A percentile compares a stretch with the other conserved stretches of the same genome.
Conservation (phyloP, 2,797 vertebrate species). For the Rachycentron canadum region DNA sequence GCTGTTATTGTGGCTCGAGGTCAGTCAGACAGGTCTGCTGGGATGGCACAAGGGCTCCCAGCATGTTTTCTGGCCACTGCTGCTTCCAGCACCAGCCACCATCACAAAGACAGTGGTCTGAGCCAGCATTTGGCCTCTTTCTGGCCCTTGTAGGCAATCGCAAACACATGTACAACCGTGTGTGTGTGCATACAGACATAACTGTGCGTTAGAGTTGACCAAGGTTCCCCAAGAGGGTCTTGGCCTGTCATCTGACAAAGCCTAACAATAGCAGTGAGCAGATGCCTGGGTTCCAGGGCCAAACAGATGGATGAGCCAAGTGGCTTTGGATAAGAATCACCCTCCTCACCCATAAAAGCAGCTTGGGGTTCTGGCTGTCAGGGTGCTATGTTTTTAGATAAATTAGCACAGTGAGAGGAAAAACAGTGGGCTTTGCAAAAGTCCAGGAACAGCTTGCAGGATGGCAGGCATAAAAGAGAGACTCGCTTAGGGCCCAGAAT, state of each 20-base stretch:
- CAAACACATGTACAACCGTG: slow-evolving; percentile 52
- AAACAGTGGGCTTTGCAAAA: slow-evolving; percentile 77
- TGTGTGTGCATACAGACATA: slow-evolving; percentile 48
- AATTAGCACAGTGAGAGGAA: slow-evolving; percentile 82
- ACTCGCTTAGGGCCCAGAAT: slow-evolving; percentile 63
- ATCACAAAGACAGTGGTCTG: slow-evolving; percentile 78
- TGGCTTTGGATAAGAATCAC: slow-evolving; percentile 84
- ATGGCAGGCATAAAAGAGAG: slow-evolving; percentile 75
- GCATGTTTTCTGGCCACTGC: slow-evolving; percentile 68
- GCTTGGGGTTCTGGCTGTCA: slow-evolving; percentile 83
- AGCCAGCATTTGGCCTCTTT: slow-evolving; percentile 78
- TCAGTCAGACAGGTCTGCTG: slow-evolving; percentile 71
- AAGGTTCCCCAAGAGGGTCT: slow-evolving; percentile 80
- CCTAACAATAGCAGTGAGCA: slow-evolving; percentile 86
- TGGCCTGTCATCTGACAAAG: slow-evolving; percentile 87
- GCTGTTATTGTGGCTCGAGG: slow-evolving; percentile 69
- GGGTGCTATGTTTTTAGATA: slow-evolving; percentile 84
- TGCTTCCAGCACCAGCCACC: slow-evolving; percentile 64
- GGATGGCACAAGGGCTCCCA: slow-evolving; percentile 71
- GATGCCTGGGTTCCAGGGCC: slow-evolving; percentile 83
- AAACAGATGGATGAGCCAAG: slow-evolving; percentile 86
- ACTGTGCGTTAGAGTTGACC: slow-evolving; percentile 70
- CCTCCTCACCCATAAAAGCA: slow-evolving; percentile 76
- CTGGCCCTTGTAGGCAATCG: slow-evolving; percentile 62
- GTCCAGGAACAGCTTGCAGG: slow-evolving; percentile 84